Evolutionary conservation across 2,797 vertebrate genomes (phyloP), one percentile per base, ranked within the genome.

Genomic region (Hemibagrus guttatus): DNA sequence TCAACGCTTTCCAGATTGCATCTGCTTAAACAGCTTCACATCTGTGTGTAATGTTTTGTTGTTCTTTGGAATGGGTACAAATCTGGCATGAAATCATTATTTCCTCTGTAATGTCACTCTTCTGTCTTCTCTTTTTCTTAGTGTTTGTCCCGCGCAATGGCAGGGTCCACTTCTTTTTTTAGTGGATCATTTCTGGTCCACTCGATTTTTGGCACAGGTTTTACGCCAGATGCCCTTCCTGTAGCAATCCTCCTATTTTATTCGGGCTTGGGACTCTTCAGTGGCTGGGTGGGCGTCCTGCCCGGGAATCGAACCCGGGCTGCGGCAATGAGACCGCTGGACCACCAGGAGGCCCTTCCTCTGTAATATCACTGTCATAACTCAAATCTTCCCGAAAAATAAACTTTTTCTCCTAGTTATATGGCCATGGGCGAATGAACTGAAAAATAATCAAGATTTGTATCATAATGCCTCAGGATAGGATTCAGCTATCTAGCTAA

Each of bases 91-190:
- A 84, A 80, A 85, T 88, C 86, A 89, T 89, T 54, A 76, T 89
- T 81, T 84, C 72, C 71, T 71, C 35, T 84, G 69, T 81, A 72
- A 89, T 86, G 88, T 89, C 87, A 71, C 83, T 88, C 87, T 88
- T n/a, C n/a, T n/a, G 58, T 79, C 39, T 74, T 54, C 58, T 84
- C 72, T 75, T 86, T 26, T 54, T 56, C 49, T 59, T 21, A n/a
- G n/a, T n/a, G n/a, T n/a, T n/a, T n/a, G n/a, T n/a, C n/a, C n/a
- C n/a, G n/a, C n/a, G n/a, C n/a, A n/a, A n/a, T n/a, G n/a, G n/a
- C n/a, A n/a, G n/a, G n/a, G n/a, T n/a, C n/a, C n/a, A n/a, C n/a
- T n/a, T n/a, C n/a, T n/a, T n/a, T n/a, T n/a, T n/a, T n/a, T n/a
- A n/a, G n/a, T n/a, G n/a, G n/a, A n/a, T n/a, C n/a, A n/a, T n/a